These are phyloP conservation scores for Eristalis pertinax DNA, from an alignment of 2,888 invertebrate species.

Conservation along the genomic window DNA sequence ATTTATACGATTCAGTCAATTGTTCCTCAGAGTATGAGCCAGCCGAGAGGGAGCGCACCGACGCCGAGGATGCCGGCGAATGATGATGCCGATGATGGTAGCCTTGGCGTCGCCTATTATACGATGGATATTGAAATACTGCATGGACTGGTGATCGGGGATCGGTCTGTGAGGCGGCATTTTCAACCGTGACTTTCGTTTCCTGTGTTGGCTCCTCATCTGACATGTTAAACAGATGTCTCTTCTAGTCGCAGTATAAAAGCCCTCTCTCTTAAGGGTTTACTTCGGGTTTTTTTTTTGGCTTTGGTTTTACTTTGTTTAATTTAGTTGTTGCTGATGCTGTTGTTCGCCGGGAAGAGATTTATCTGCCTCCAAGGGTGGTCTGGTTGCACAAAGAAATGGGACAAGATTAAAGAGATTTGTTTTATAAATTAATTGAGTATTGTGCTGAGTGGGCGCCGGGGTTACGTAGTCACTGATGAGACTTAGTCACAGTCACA, in stretches of 20 bases:
- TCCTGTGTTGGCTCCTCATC: slow-evolving; percentile 64
- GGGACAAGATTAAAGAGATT: no score
- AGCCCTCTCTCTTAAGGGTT: background rate
- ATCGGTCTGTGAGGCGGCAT: background rate
- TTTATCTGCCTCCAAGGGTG: no score
- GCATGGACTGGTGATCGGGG: background rate
- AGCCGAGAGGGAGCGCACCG: slow-evolving; percentile 11
- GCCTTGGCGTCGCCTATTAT: slow-evolving; percentile 15
- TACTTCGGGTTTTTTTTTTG: background rate
- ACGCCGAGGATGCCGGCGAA: slow-evolving; percentile 15
- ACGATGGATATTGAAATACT: slow-evolving; percentile 2
- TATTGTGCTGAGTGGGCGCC: no score
- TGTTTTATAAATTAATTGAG: no score
- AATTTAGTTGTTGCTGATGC: no score
- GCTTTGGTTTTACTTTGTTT: background rate
- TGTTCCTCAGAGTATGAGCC: slow-evolving; percentile 22
- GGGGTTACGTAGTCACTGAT: no score
- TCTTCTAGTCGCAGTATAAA: background rate
- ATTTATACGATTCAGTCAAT: slow-evolving; percentile 8
- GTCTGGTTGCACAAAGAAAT: no score
- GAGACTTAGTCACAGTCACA: no score
- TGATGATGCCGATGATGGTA: slow-evolving; percentile 27
- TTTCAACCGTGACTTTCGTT: slow-evolving; percentile 58
- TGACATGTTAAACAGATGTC: slow-evolving; percentile 46
- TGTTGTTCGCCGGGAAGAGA: no score